Evolutionary conservation across 2,888 invertebrate species (phyloP).

Genomic region (Parnassius orleans): DNA sequence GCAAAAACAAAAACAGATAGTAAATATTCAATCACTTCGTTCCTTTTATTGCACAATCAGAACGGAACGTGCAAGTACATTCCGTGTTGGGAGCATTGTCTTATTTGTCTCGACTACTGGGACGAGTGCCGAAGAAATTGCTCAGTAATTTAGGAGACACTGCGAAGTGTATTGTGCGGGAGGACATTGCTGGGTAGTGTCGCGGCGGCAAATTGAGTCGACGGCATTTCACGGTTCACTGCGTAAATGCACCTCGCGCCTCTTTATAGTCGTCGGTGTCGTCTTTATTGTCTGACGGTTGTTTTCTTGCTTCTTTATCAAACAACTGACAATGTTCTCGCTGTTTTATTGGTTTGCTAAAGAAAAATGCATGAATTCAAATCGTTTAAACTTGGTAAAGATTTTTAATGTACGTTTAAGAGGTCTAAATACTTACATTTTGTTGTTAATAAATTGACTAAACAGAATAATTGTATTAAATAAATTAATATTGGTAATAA

Average conservation of each 20-base stretch:
- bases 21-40: neutral
- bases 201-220: slow-evolving; percentile 66
- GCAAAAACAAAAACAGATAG: too few relatives aligned
- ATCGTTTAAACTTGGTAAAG: too few relatives aligned
- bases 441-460: too few relatives aligned
- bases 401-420: too few relatives aligned
- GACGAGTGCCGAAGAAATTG: slow-evolving; percentile 47
- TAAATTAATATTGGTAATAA: too few relatives aligned
- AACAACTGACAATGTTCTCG: slow-evolving; percentile 32
- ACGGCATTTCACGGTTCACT: slow-evolving; percentile 68
- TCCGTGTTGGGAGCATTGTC: slow-evolving; percentile 34
- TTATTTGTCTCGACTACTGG: slow-evolving; percentile 36
- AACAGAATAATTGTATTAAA: too few relatives aligned
- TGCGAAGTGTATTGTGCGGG: slow-evolving; percentile 49
- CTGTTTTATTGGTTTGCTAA: neutral
- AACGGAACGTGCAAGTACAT: slow-evolving; percentile 1
- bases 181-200: slow-evolving; percentile 53
- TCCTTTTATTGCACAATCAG: slow-evolving; percentile 3
- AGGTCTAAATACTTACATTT: too few relatives aligned
- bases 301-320: slow-evolving; percentile 34
- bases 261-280: slow-evolving; percentile 36
- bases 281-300: slow-evolving; percentile 46
- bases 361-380: too few relatives aligned
- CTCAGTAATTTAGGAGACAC: slow-evolving; percentile 56
- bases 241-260: slow-evolving; percentile 57